Evolutionary conservation across 1,140 invertebrate species (phyloP).

Genomic region (Vollenhovia emeryi): DNA sequence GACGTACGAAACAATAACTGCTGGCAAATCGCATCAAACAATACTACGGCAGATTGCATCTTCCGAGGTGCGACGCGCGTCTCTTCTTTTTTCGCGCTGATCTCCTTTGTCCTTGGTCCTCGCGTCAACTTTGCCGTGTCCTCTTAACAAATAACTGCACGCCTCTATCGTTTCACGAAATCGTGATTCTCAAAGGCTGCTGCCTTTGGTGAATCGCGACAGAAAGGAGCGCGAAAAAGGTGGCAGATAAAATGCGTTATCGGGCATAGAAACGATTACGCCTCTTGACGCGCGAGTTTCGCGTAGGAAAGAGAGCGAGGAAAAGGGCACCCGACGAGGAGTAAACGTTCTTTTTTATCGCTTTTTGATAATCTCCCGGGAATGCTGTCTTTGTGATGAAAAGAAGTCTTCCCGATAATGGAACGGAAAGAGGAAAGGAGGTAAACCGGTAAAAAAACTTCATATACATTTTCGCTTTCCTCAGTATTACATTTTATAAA

Average conservation of each 20-base stretch:
- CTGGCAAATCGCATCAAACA: constrained; percentile 68
- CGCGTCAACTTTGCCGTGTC: constrained; percentile 28
- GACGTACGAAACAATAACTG: constrained; percentile 70
- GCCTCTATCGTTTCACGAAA: constrained; percentile 48
- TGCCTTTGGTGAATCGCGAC: constrained; percentile 32
- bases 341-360: constrained; percentile 44
- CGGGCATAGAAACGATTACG: constrained; percentile 65
- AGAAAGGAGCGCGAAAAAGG: neutral
- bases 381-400: constrained; percentile 17
- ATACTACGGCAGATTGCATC: constrained; percentile 64
- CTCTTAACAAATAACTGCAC: constrained; percentile 51
- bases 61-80: constrained; percentile 25
- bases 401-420: constrained; percentile 23
- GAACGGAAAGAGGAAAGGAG: neutral
- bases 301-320: constrained; percentile 5
- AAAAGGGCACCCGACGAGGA: constrained; percentile 36
- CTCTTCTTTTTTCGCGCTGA: constrained; percentile 15
- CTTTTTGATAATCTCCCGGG: constrained; percentile 58
- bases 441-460: neutral
- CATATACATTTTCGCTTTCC: neutral
- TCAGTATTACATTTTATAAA: neutral
- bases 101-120: neutral
- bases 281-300: constrained; percentile 41
- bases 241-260: constrained; percentile 54
- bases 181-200: constrained; percentile 60